These are phyloP conservation scores for Podarcis muralis DNA, from an alignment of 2,113 vertebrate species.

Conservation along the genomic window DNA sequence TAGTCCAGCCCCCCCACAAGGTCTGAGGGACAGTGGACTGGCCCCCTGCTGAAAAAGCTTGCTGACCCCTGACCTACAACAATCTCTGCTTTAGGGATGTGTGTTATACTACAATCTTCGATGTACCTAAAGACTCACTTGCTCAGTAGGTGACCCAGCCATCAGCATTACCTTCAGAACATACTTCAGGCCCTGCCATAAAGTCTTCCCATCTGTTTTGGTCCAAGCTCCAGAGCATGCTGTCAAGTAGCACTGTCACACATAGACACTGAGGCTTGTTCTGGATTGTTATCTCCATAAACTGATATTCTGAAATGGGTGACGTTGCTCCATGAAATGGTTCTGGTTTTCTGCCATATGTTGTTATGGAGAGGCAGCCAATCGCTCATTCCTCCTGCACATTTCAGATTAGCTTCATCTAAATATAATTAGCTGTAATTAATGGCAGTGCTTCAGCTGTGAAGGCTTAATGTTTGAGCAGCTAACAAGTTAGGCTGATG, in stretches of 20 bases:
- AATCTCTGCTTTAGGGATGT: too few species aligned
- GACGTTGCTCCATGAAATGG: background rate
- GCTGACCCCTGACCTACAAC: too few species aligned
- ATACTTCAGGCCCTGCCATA: background rate
- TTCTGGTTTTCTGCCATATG: background rate
- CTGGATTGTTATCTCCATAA: background rate
- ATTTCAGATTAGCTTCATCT: slow-evolving; percentile 13
- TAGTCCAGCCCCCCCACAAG: too few species aligned
- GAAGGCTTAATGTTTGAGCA: background rate
- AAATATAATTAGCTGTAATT: slow-evolving; percentile 16
- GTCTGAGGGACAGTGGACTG: too few species aligned
- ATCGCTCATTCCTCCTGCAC: background rate
- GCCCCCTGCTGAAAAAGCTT: too few species aligned
- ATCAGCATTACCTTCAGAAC: background rate
- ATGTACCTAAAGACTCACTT: too few species aligned
- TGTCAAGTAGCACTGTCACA: background rate
- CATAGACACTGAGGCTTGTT: background rate
- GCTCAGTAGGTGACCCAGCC: too few species aligned
- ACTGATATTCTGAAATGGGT: background rate
- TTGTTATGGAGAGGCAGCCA: background rate
- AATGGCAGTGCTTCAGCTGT: slow-evolving; percentile 8
- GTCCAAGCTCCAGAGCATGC: background rate
- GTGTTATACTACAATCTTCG: too few species aligned
- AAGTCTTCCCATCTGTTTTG: background rate
- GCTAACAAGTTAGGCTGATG: background rate